Conservation (phyloP, 2,888 invertebrate species). For the Pteria penguin region DNA sequence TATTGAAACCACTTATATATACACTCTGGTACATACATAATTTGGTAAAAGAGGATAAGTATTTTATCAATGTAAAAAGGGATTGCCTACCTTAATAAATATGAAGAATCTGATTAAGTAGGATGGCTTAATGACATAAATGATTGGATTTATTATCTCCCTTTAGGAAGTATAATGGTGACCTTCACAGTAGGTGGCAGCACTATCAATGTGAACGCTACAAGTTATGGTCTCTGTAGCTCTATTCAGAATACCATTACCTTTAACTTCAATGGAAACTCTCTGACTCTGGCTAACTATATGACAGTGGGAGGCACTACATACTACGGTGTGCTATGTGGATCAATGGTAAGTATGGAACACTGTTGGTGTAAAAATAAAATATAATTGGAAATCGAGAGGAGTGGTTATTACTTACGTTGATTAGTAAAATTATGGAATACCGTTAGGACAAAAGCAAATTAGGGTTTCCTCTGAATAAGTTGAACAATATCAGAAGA, state of each 20-base stretch:
- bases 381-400: background rate
- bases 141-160: too few species aligned
- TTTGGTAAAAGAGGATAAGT: too few species aligned
- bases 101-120: too few species aligned
- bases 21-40: too few species aligned
- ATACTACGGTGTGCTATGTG: slow-evolving; percentile 60
- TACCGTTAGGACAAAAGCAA: too few species aligned
- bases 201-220: slow-evolving; percentile 44
- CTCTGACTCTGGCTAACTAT: slow-evolving; percentile 48
- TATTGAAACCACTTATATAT: too few species aligned
- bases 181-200: slow-evolving; percentile 54
- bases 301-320: slow-evolving; percentile 53
- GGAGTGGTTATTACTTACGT: background rate
- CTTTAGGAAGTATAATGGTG: slow-evolving; percentile 62
- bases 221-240: slow-evolving; percentile 53
- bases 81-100: too few species aligned
- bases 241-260: slow-evolving; percentile 42
- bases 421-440: background rate
- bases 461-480: too few species aligned
- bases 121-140: too few species aligned
- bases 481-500: too few species aligned
- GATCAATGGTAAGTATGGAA: slow-evolving; percentile 48
- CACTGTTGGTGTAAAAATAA: background rate
- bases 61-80: too few species aligned
- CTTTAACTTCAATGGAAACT: slow-evolving; percentile 48